Conservation (phyloP, 1,140 invertebrate genomes). For the Danaus melanippus region DNA sequence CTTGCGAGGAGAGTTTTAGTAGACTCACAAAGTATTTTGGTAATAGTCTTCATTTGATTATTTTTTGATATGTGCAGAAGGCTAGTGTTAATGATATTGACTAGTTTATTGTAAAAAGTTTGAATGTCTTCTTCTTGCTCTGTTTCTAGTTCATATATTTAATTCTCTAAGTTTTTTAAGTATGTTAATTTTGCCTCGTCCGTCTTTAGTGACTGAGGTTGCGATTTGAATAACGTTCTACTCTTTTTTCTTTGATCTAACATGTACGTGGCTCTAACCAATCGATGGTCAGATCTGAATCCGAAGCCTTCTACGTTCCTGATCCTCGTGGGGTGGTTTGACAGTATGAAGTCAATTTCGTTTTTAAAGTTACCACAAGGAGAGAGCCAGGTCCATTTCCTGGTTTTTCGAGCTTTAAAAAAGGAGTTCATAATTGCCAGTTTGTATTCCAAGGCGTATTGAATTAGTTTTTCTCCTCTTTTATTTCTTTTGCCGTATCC, state of each 20-base stretch:
- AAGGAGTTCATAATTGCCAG: background rate
- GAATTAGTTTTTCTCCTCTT: slow-evolving; percentile 17
- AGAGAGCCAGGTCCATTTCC: slow-evolving; percentile 9
- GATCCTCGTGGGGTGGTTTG: slow-evolving; percentile 3
- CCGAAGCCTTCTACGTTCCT: slow-evolving; percentile 4
- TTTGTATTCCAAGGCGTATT: slow-evolving; percentile 12
- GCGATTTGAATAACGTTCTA: slow-evolving; percentile 2
- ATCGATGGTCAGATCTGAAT: slow-evolving; percentile 12
- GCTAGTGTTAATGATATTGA: slow-evolving; percentile 7
- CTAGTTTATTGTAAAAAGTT: slow-evolving; percentile 9
- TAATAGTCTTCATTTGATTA: background rate
- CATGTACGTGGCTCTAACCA: slow-evolving; percentile 6
- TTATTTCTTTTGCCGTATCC: background rate
- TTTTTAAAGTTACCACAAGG: slow-evolving; percentile 1
- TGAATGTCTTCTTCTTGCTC: slow-evolving; percentile 4
- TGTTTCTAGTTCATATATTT: background rate
- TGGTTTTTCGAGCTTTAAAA: too few species aligned
- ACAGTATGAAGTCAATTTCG: slow-evolving; percentile 9
- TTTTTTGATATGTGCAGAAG: background rate
- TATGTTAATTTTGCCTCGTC: slow-evolving; percentile 2
- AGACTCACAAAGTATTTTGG: slow-evolving; percentile 6
- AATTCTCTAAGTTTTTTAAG: too few species aligned
- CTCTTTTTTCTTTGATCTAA: slow-evolving; percentile 9
- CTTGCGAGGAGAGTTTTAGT: slow-evolving; percentile 19
- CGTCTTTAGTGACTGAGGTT: slow-evolving; percentile 4